Evolutionary conservation across 30 jellyfish, hydroid and myxozoan genomes (phyloP), one percentile per base, ranked within the genome.

Genomic region (Chrysaora quinquecirrha): DNA sequence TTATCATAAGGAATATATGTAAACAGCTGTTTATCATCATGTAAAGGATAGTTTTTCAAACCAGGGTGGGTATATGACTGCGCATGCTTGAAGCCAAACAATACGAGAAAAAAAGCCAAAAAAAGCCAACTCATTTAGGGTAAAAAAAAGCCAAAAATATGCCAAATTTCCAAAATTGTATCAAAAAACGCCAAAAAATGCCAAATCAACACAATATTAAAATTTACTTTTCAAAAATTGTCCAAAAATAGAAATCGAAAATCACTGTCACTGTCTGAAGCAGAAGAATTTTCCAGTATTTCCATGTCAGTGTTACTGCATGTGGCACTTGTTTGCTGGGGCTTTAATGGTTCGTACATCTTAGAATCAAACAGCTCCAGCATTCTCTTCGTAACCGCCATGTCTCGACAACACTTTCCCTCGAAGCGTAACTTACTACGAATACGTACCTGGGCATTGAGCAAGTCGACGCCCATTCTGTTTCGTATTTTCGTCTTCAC

Each of bases 361-460:
- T 48, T 73, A 16, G 91, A 30, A 61, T 32, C 29, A 21, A 60
- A 76, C 67, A 52, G 22, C 23, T 27, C 67, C 80, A 76, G 47
- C 95, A 76, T 76, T 77, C 35, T 76, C 29, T 48, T 74, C 2
- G 93, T 54, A 16, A 54, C 78, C 12, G 35, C 24, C 30, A 76
- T 29, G 70, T 86, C 96, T 11, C 62, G 64, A 64, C 96, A 76
- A 81, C 96, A 86, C 62, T 47, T 86, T 64, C 33, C 84, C 22
- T 48, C 76, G 47, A 80, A 80, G 4, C 43, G 63, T 18, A 80
- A 30, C 58, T 64, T 31, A 12, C 85, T 16, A 2, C 95, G 71
- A 46, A 76, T 75, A 1, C 96, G 58, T 9, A 86, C 79, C 23
- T 61, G 32, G 38, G 96, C 78, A 43, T 63, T 70, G n/a, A 75